phyloP scores from a whole-genome alignment of 2,888 invertebrate species.

The Drosophila phalerata region DNA sequence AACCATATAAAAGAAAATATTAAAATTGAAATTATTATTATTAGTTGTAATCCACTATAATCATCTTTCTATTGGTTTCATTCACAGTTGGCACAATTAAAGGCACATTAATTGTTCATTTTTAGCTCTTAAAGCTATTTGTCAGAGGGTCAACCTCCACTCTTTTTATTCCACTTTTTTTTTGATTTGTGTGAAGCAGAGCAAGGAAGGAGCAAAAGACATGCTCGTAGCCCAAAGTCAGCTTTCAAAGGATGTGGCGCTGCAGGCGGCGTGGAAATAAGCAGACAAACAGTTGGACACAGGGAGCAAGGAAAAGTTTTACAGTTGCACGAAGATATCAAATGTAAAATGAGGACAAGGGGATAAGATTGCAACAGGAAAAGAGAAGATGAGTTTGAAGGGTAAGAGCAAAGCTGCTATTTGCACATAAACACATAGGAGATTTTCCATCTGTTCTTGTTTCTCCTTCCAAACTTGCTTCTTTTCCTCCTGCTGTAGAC shows the following conservation, averaged over 20 bases:
- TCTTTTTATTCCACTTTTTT: background rate
- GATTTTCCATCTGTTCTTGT: constrained; percentile 37
- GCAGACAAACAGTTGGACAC: constrained; percentile 46
- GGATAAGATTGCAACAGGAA: background rate
- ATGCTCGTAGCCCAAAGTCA: constrained; percentile 30
- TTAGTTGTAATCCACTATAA: too few relatives aligned
- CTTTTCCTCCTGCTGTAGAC: constrained; percentile 21
- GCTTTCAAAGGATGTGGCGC: constrained; percentile 42
- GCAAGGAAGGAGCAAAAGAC: constrained; percentile 20
- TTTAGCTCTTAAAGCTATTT: constrained; percentile 26
- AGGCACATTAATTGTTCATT: constrained; percentile 30
- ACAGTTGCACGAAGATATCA: constrained; percentile 38
- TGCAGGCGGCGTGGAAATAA: constrained; percentile 50
- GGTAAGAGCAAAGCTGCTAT: constrained; percentile 34
- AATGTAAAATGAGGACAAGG: constrained; percentile 18
- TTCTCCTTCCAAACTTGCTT: background rate
- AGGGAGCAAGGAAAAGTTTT: constrained; percentile 31
- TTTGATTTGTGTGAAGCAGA: background rate
- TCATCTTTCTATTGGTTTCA: background rate
- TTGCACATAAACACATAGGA: constrained; percentile 49
- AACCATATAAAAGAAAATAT: too few relatives aligned
- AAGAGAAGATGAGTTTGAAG: constrained; percentile 4
- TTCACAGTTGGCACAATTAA: constrained; percentile 13
- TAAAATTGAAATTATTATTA: too few relatives aligned
- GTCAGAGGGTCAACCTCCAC: constrained; percentile 15